These are phyloP conservation scores for Oscheius onirici DNA, from an alignment of 2,888 invertebrate species.

Conservation along the genomic window DNA sequence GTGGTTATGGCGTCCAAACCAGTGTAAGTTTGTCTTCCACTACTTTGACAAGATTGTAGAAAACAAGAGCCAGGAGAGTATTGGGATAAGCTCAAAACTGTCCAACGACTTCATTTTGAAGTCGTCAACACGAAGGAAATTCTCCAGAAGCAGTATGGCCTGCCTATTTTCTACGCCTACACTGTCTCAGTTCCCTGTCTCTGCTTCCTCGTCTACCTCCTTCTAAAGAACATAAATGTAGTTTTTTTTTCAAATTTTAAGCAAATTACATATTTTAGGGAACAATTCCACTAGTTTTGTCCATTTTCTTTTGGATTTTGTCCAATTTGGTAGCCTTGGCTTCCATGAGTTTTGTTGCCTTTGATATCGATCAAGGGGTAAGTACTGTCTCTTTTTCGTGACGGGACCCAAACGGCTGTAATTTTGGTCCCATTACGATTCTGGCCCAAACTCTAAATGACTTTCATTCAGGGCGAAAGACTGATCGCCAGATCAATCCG, in stretches of 20 bases:
- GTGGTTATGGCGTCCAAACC: neutral
- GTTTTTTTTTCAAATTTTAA: neutral
- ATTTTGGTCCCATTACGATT: neutral
- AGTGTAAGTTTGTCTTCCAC: neutral
- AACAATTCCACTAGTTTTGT: conserved; percentile 29
- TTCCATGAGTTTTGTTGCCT: conserved; percentile 45
- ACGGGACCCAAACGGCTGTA: neutral
- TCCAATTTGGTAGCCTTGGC: conserved; percentile 41
- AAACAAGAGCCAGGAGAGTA: too few species aligned
- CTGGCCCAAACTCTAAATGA: neutral
- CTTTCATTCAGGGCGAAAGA: conserved; percentile 39
- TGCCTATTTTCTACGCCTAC: conserved; percentile 10
- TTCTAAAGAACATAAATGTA: neutral
- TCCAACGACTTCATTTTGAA: conserved; percentile 3
- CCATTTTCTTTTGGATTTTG: conserved; percentile 46
- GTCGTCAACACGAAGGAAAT: neutral
- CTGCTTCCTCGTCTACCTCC: conserved; percentile 9
- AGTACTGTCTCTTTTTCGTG: neutral
- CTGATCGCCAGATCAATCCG: conserved; percentile 42
- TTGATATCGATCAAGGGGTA: conserved; percentile 50
- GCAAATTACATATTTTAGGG: too few species aligned
- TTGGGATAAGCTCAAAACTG: neutral
- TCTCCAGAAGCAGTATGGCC: conserved; percentile 2
- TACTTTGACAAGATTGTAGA: neutral
- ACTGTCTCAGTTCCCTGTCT: conserved; percentile 3